A percentile compares a stretch with the other conserved stretches of the same genome.
These are phyloP conservation scores for Drosophila stalkeri DNA, from an alignment of 2,888 invertebrate genomes.

Conservation along the genomic window DNA sequence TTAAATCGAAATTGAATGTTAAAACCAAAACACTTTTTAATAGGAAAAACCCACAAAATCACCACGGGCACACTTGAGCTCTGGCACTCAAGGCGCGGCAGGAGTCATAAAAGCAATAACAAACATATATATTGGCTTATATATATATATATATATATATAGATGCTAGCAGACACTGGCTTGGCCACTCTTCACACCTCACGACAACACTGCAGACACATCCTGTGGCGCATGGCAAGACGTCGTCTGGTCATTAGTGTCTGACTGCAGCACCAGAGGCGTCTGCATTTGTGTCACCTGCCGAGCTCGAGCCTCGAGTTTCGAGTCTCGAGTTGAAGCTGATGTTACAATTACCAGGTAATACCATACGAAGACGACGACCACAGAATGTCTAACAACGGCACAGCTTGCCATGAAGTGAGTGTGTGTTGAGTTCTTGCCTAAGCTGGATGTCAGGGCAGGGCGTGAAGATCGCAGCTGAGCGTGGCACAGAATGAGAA, in stretches of 20 bases:
- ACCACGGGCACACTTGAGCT: slow-evolving; percentile 57
- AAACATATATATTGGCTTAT: not conserved
- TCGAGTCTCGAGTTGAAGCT: slow-evolving; percentile 24
- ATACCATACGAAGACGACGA: slow-evolving; percentile 54
- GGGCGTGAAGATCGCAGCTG: slow-evolving; percentile 35
- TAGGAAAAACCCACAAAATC: slow-evolving; percentile 76
- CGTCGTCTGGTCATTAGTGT: slow-evolving; percentile 70
- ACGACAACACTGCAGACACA: slow-evolving; percentile 68
- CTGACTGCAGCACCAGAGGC: slow-evolving; percentile 55
- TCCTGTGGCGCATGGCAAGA: slow-evolving; percentile 81
- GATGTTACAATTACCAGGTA: slow-evolving; percentile 79
- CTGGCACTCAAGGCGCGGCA: slow-evolving; percentile 53
- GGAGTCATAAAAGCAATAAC: slow-evolving; percentile 58
- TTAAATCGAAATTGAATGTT: slow-evolving; percentile 67
- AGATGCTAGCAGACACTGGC: not conserved
- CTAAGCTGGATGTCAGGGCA: slow-evolving; percentile 7
- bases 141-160: too few species aligned
- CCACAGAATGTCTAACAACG: slow-evolving; percentile 70
- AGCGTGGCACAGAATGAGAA: slow-evolving; percentile 25
- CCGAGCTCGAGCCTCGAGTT: slow-evolving; percentile 45
- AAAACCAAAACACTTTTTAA: slow-evolving; percentile 60
- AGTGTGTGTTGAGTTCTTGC: not conserved
- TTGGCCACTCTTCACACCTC: slow-evolving; percentile 69
- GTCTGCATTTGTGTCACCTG: slow-evolving; percentile 71
- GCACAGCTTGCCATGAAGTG: slow-evolving; percentile 56